Base-by-base conservation (phyloP, 2,797 vertebrate species). In the Scyliorhinus canicula region DNA sequence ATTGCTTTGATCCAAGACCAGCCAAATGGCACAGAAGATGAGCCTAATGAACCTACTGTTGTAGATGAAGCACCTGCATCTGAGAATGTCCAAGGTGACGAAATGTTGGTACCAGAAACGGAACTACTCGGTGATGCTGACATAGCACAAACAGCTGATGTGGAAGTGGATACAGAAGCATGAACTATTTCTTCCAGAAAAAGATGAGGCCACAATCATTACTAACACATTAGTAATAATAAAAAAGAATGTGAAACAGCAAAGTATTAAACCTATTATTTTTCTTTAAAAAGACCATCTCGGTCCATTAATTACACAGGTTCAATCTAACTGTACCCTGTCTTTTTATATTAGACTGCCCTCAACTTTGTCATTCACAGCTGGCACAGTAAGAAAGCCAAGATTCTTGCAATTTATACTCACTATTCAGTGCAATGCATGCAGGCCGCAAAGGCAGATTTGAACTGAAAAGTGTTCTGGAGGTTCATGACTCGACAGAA, bases 51-150 rank as follows among this genome's bases (percentile, higher is more conserved):
- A 0, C 97, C 97, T 93, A 96, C 96, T 69, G 95, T 96, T 95
- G 96, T 96, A 0, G 98, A 98, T 95, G 97, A 98, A 0, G 96
- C 55, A 52, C 93, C 44, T 35, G 67, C 96, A 0, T 97, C 97
- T 95, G 98, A 98, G 96, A 97, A 96, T 95, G 97, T 97, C 0
- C 96, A 97, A 28, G 98, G 98, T 93, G 97, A 98, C 95, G 97
- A 97, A 1, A 96, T 96, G 88, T 98, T 98, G 6, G 98, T 99
- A 95, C 98, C 98, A 0, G 99, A 99, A 96, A 99, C 98, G 0
- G 98, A 99, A 96, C 97, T 99, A 95, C 97, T 99, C 60, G 98
- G 98, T 1, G 98, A 99, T 96, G 98, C 96, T 96, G 99, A 99
- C 95, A 97, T 96, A 55, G 96, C 97, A 96, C 98, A 98, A 95